Conservation (phyloP, 2,888 invertebrate species). For the Dynastes hyllus region DNA sequence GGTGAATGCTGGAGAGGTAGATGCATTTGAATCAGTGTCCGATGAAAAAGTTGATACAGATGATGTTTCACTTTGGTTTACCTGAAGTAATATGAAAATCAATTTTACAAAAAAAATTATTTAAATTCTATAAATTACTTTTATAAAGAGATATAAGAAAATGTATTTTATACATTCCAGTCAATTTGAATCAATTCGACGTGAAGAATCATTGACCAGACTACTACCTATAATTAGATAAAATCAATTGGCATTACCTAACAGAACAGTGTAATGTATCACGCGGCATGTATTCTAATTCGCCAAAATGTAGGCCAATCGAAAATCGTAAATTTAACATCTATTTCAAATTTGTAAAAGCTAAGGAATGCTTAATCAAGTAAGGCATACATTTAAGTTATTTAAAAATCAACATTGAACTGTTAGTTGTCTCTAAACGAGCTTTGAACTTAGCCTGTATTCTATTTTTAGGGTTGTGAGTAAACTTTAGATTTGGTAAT, state of each 20-base stretch:
- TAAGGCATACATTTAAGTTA: too few relatives aligned
- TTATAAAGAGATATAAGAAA: background rate
- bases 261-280: background rate
- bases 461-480: too few relatives aligned
- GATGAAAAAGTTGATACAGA: conserved; percentile 67
- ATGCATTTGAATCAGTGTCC: conserved; percentile 70
- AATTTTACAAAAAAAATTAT: background rate
- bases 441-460: too few relatives aligned
- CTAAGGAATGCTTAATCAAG: too few relatives aligned
- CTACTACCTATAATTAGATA: conserved; percentile 40
- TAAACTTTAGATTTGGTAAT: too few relatives aligned
- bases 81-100: conserved; percentile 25
- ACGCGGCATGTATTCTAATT: background rate
- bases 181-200: background rate
- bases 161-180: too few relatives aligned
- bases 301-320: too few relatives aligned
- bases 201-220: conserved; percentile 26
- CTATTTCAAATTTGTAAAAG: background rate
- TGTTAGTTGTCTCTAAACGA: too few relatives aligned
- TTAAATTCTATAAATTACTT: background rate
- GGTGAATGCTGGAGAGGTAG: conserved; percentile 66
- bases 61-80: conserved; percentile 62
- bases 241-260: conserved; percentile 34
- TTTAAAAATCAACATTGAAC: too few relatives aligned
- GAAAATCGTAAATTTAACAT: background rate